Evolutionary conservation across 2,888 invertebrate genomes (phyloP), one percentile per base, ranked within the genome.

Genomic region (Biston stratarius): DNA sequence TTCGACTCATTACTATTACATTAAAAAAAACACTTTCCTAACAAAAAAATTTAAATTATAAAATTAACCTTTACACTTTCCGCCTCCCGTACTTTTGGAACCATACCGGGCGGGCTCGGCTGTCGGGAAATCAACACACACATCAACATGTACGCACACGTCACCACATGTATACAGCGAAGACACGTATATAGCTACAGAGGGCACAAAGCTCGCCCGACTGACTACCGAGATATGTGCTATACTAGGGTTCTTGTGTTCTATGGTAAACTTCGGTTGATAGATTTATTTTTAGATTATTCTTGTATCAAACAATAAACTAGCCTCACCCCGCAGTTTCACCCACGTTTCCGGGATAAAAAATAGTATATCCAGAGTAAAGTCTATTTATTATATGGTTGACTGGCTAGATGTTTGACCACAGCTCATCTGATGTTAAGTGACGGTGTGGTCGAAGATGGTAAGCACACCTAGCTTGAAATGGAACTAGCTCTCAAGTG

Each of bases 51-150:
- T 15, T 10, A n/a, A n/a, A n/a, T 33, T 33, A 11, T 9, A 47
- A 33, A 33, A 24, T 24, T 24, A 24, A 2, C 24, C 24, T 24
- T 24, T 24, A 24, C 62, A 84, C 79, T 85, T 84, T 79, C 83
- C 69, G 36, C 24, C 77, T 64, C 45, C 85, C 77, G 64, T 81
- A 78, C 83, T 75, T 64, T 64, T 64, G 69, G 80, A 80, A 80
- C 82, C 79, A 80, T 84, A 83, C 80, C 74, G 74, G 79, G 80
- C 83, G 86, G 83, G 81, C 77, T 80, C 82, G 82, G 82, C 83
- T 85, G 90, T 91, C 91, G 91, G 90, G 88, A 92, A 92, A 92
- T 92, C 93, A 91, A 92, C 92, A 84, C 91, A 92, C 89, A 89
- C 88, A 89, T 83, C 76, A 76, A 78, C 72, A 81, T 72, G 67